Conservation (phyloP, 2,888 invertebrate species). For the Ennomos quercinarius region DNA sequence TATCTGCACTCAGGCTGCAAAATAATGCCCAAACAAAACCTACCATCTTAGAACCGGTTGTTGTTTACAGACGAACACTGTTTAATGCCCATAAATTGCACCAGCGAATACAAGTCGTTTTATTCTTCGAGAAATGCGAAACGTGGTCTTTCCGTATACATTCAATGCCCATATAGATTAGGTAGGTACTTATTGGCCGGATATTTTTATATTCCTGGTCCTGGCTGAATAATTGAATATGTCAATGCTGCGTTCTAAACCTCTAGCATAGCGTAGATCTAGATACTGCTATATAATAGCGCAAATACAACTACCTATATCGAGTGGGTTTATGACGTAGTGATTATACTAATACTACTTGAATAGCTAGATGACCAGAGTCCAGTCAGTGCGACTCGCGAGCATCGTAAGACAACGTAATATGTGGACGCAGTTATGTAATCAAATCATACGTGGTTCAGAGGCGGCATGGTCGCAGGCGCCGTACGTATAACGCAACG, state of each 20-base stretch:
- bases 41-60: slow-evolving; percentile 74
- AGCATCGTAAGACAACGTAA: not conserved
- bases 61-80: slow-evolving; percentile 73
- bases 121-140: slow-evolving; percentile 54
- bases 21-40: slow-evolving; percentile 71
- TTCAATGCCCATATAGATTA: slow-evolving; percentile 41
- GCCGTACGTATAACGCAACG: slow-evolving; percentile 48
- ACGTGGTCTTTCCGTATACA: slow-evolving; percentile 55
- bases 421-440: slow-evolving; percentile 25
- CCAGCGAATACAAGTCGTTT: slow-evolving; percentile 60
- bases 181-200: slow-evolving; percentile 1
- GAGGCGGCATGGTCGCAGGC: slow-evolving; percentile 11
- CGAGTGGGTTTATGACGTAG: too few species aligned
- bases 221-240: too few species aligned
- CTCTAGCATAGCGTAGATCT: too few species aligned
- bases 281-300: too few species aligned
- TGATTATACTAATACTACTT: too few species aligned
- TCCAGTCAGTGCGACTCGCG: too few species aligned
- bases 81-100: slow-evolving; percentile 71
- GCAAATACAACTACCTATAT: too few species aligned
- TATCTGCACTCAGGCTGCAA: slow-evolving; percentile 63
- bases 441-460: slow-evolving; percentile 40
- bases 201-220: slow-evolving; percentile 7
- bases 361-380: too few species aligned
- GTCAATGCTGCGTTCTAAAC: too few species aligned